Evolutionary conservation across 2,113 vertebrate species (phyloP), one percentile per base, ranked within the genome.

Genomic region (Etheostoma spectabile): DNA sequence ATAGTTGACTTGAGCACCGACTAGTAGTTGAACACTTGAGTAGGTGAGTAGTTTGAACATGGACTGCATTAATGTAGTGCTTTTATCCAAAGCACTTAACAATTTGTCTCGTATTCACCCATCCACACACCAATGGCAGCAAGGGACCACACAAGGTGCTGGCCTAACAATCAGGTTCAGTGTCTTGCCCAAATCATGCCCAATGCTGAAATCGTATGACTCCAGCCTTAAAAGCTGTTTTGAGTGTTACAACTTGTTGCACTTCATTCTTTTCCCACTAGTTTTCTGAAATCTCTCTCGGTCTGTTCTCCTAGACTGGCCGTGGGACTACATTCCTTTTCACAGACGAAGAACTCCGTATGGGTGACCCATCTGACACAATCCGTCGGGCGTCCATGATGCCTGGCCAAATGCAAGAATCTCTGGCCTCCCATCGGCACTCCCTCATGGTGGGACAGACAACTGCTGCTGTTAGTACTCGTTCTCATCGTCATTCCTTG

Each of bases 321-420:
- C n/a, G 94, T 79, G 63, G 80, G 72, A 46, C 77, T 76, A 57
- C 62, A 33, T 91, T 94, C 5, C 57, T 83, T 46, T 94, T 97
- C 87, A 97, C 97, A 0, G 98, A 99, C 0, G 97, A 99, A 48
- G 98, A 99, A 6, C 79, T 99, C 70, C 96, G 96, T 48, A 95
- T 79, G 0, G 98, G 98, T 0, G 97, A 99, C 79, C 98, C 98
- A 0, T 84, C 83, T 2, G 98, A 98, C 88, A 99, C 97, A 0
- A 93, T 99, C 87, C 94, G 96, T 0, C 93, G 97, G 0, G 97
- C 95, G n/a, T 97, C 96, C 68, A 92, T 95, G 88, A 94, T 96
- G 86, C 96, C 97, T 0, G 60, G 93, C 0, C 97, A 97, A 93
- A 91, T 97, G 0, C 74, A 88, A 0, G 94, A 96, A 22, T 90